Evolutionary conservation across 2,113 vertebrate species (phyloP), one percentile per base, ranked within the genome.

Genomic region (Odobenus rosmarus): DNA sequence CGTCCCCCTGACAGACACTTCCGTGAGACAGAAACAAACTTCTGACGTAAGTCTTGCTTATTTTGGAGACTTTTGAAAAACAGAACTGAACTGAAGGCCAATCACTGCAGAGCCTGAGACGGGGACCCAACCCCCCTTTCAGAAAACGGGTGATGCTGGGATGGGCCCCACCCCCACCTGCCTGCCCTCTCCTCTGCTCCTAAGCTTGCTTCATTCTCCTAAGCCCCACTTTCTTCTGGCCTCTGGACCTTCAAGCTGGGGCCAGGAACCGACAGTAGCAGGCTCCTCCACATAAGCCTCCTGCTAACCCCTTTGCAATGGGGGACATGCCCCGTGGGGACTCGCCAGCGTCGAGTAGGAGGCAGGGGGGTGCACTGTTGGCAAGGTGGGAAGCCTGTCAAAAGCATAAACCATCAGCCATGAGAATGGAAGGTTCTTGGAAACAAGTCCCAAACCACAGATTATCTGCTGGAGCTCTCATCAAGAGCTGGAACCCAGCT

Each of bases 271-370:
- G 0, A 21, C 33, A 23, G 24, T 10, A 67, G 11, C 36, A 26
- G 88, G 57, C 12, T n/a, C 7, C n/a, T 42, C n/a, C 4, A 0
- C 2, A 4, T 21, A 14, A 23, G 24, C 24, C n/a, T 31, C 89
- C 19, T 16, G n/a, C n/a, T 24, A 3, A 42, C 11, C 53, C 16
- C 15, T 46, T 9, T 15, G 31, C 4, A 14, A 1, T 0, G 76
- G 42, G n/a, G 24, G 33, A 1, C 24, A 4, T 16, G 11, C 18
- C 59, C 46, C 10, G 46, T 28, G 24, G 24, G 53, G 72, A 14
- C 19, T 46, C 71, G 59, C 21, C 59, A 57, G 21, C 28, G 1
- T 12, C 16, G 39, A 61, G 67, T 19, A 1, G 33, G 61, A 39
- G 46, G 80, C 51, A 7, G 36, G 46, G 13, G 91, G 12, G 21